These are phyloP conservation scores for Micromys minutus DNA, from an alignment of 2,113 vertebrate species.

Conservation along the genomic window DNA sequence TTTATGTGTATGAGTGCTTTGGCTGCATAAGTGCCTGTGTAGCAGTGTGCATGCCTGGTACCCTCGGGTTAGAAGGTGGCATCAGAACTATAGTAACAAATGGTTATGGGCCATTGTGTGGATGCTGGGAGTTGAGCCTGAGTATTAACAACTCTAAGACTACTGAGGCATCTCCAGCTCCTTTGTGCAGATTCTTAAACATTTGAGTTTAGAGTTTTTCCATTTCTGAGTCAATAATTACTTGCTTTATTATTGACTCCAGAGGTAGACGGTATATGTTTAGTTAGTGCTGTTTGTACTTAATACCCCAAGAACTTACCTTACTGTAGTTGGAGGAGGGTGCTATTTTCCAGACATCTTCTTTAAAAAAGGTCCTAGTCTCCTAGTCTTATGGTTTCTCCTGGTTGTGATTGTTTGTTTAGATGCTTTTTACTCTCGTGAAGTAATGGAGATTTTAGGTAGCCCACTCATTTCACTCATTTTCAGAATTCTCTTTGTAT, in stretches of 20 bases:
- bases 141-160: not conserved
- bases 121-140: not conserved
- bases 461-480: not conserved
- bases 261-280: not conserved
- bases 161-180: not conserved
- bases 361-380: not conserved
- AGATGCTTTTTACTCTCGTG: slow-evolving; percentile 30
- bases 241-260: slow-evolving; percentile 1
- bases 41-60: not conserved
- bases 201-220: slow-evolving; percentile 12
- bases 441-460: slow-evolving; percentile 13
- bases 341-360: slow-evolving; percentile 1
- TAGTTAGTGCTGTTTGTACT: not conserved
- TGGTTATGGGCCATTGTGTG: not conserved
- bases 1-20: not conserved
- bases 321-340: not conserved
- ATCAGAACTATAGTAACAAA: not conserved
- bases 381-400: not conserved
- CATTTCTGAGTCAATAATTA: not conserved
- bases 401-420: not conserved
- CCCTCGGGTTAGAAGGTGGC: not conserved
- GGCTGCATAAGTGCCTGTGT: not conserved
- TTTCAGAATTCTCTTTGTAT: slow-evolving; percentile 33
- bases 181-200: not conserved
- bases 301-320: slow-evolving; percentile 17